A percentile compares a stretch with the other conserved stretches of the same genome.
phyloP scores from a whole-genome alignment of 2,113 vertebrate species.

The Myocastor coypus region DNA sequence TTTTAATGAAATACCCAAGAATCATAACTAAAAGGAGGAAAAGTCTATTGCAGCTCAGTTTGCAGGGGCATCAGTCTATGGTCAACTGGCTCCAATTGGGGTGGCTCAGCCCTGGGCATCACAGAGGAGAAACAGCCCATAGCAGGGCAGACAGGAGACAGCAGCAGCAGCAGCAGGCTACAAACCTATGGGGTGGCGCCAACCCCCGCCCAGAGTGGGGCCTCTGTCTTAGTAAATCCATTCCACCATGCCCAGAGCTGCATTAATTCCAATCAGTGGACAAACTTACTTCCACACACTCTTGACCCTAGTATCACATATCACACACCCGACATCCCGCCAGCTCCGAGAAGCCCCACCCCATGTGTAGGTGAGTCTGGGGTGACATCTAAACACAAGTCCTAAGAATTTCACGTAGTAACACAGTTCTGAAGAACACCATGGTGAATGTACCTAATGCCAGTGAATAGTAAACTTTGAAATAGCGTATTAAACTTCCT shows the following conservation, averaged over 20 bases:
- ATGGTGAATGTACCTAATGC: not conserved
- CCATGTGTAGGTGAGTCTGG: not conserved
- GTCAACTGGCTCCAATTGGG: not conserved
- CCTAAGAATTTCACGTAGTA: not conserved
- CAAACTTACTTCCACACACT: not conserved
- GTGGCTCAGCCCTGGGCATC: not conserved
- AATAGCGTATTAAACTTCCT: not conserved
- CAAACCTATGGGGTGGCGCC: too few species aligned
- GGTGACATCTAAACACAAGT: not conserved
- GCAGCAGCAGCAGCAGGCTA: not conserved
- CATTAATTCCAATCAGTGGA: not conserved
- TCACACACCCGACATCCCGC: not conserved
- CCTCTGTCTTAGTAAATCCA: not conserved
- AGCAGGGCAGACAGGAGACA: not conserved
- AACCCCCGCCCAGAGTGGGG: not conserved
- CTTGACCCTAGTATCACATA: not conserved
- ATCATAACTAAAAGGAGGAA: not conserved
- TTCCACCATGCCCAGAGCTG: not conserved
- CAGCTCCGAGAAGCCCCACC: not conserved
- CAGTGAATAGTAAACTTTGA: not conserved
- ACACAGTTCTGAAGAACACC: not conserved
- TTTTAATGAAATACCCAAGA: not conserved
- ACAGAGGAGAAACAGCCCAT: not conserved
- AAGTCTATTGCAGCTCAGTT: not conserved
- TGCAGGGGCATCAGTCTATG: not conserved